Base-by-base conservation (phyloP, 2,888 invertebrate genomes). In the Sarcophaga subvicina region DNA sequence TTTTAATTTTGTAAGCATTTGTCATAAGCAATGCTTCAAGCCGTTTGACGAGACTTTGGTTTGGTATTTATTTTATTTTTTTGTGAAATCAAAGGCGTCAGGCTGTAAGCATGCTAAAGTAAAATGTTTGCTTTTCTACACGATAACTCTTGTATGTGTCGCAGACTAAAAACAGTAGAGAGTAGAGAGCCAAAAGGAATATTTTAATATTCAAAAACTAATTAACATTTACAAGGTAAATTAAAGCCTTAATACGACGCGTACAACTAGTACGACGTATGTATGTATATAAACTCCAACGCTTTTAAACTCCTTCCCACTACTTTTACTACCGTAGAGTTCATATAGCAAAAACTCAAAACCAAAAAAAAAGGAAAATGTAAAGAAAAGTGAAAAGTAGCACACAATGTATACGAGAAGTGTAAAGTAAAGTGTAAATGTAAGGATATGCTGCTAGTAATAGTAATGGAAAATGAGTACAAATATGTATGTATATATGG, bases 181-280 rank as follows among this genome's bases (percentile, higher is more conserved):
- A 12, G 37, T 60, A 63, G 45, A 25, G 62, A 14, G 69, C 49
- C 11, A 49, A 54, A 54, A 72, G 63, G 73, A 72, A 67, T 64
- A 85, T 59, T 82, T 75, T 75, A 85, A 82, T 82, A 78, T 82
- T 81, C 70, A 82, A 59, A 81, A 85, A 77, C 75, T 82, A 85
- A 85, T 81, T 82, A 85, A 78, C 66, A 79, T 82, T 78, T 85
- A 75, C 64, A 77, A 77, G 66, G 27, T 70, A 82, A 81, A 79
- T 70, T 81, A 54, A 37, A 37, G 37, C 10, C 37, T 37, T 37
- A 37, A 37, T 37, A 10, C 37, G 37, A 37, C 2, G 37, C 10
- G 0, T 8, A 37, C 8, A 37, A 37, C 37, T 10, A 37, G 37
- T 37, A 37, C 37, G 54, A 17, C n/a, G 17, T 17, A 54, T 17